A percentile compares a stretch with the other conserved stretches of the same genome.
Conservation (phyloP, 2,888 invertebrate genomes). For the Acholoe squamosa region DNA sequence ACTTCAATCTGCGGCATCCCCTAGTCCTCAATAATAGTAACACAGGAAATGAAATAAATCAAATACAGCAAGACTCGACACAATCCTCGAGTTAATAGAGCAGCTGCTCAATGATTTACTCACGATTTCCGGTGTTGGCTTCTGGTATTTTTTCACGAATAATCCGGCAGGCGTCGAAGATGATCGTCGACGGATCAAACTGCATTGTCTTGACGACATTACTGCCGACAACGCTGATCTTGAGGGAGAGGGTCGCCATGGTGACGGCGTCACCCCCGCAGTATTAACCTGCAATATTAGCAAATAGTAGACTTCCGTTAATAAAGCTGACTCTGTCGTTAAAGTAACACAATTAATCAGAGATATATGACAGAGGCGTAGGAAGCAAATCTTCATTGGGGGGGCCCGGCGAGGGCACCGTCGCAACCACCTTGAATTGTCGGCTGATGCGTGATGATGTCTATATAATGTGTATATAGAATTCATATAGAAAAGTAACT, state of each 20-base stretch:
- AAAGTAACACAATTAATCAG: not conserved
- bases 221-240: slow-evolving; percentile 84
- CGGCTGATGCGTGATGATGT: no score
- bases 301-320: slow-evolving; percentile 17
- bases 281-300: slow-evolving; percentile 46
- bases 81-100: no score
- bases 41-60: no score
- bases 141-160: slow-evolving; percentile 97
- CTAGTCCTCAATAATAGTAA: no score
- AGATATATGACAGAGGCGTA: no score
- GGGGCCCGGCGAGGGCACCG: no score
- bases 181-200: slow-evolving; percentile 96
- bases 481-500: no score
- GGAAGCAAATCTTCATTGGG: no score
- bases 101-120: slow-evolving; percentile 84
- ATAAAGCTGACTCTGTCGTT: not conserved
- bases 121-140: slow-evolving; percentile 91
- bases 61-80: no score
- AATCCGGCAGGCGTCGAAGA: slow-evolving; percentile 97
- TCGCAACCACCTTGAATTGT: no score
- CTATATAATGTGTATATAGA: no score
- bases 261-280: slow-evolving; percentile 52
- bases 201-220: slow-evolving; percentile 96
- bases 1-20: no score
- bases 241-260: slow-evolving; percentile 85